Conservation (phyloP, 1,140 invertebrate genomes). For the Apis florea region DNA sequence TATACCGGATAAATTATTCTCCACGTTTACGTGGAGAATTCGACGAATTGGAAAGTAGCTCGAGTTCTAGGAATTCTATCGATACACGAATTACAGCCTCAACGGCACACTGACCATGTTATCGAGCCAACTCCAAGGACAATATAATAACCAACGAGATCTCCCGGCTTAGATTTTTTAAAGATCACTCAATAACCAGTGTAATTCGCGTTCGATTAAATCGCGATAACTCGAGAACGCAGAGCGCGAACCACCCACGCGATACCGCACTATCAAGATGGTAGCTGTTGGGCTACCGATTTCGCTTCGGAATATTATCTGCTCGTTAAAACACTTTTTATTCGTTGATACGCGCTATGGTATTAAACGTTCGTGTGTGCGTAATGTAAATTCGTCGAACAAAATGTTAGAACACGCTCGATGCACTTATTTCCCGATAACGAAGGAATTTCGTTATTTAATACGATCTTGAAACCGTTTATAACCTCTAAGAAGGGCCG, state of each 20-base stretch:
- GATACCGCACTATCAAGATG: slow-evolving; percentile 16
- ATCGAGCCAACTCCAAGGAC: slow-evolving; percentile 34
- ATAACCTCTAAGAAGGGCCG: too few species aligned
- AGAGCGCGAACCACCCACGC: slow-evolving; percentile 50
- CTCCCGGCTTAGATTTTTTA: neutral
- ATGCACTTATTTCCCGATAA: neutral
- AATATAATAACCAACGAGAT: slow-evolving; percentile 4
- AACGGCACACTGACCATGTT: slow-evolving; percentile 18
- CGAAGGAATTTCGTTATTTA: neutral
- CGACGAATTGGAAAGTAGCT: slow-evolving; percentile 13
- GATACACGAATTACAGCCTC: slow-evolving; percentile 1
- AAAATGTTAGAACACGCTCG: neutral
- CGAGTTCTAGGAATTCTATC: slow-evolving; percentile 8
- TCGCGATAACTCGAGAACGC: slow-evolving; percentile 42
- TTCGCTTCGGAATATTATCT: slow-evolving; percentile 45
- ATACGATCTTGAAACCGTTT: neutral
- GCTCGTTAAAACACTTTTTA: slow-evolving; percentile 17
- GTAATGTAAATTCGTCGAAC: neutral
- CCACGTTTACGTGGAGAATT: neutral
- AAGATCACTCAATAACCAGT: slow-evolving; percentile 30
- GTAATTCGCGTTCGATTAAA: slow-evolving; percentile 47
- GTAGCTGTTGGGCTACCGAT: slow-evolving; percentile 49
- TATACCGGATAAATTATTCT: neutral
- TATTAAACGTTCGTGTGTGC: neutral
- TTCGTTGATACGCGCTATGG: neutral